A percentile compares a stretch with the other conserved stretches of the same genome.
These are phyloP conservation scores for Anarhynchus alexandrinus DNA, from an alignment of 2,113 vertebrate species.

Conservation along the genomic window DNA sequence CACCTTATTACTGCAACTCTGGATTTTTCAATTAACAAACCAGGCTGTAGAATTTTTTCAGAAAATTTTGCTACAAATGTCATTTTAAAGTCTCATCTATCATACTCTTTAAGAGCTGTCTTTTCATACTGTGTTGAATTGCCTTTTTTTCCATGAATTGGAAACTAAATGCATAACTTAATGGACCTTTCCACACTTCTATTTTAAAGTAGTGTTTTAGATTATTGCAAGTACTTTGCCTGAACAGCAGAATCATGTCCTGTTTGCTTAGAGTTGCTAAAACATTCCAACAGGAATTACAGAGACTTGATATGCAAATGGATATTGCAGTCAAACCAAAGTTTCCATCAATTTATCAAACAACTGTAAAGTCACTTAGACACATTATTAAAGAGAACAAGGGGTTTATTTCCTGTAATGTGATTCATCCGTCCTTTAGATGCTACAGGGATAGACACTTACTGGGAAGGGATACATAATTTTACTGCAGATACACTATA, in stretches of 20 bases:
- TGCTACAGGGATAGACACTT: background rate
- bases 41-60: background rate
- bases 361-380: background rate
- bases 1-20: background rate
- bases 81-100: background rate
- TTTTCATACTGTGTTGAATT: background rate
- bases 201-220: background rate
- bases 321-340: background rate
- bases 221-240: background rate
- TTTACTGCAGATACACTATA: background rate
- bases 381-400: background rate
- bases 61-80: background rate
- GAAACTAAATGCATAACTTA: background rate
- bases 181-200: background rate
- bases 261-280: background rate
- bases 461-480: background rate
- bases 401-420: background rate
- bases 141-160: background rate
- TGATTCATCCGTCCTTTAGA: background rate
- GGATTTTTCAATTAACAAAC: background rate
- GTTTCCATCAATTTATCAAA: background rate
- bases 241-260: background rate
- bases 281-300: background rate
- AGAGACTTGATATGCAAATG: background rate
- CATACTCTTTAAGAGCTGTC: background rate